These are phyloP conservation scores for Crypturellus undulatus DNA, from an alignment of 2,113 vertebrate genomes.

Conservation along the genomic window DNA sequence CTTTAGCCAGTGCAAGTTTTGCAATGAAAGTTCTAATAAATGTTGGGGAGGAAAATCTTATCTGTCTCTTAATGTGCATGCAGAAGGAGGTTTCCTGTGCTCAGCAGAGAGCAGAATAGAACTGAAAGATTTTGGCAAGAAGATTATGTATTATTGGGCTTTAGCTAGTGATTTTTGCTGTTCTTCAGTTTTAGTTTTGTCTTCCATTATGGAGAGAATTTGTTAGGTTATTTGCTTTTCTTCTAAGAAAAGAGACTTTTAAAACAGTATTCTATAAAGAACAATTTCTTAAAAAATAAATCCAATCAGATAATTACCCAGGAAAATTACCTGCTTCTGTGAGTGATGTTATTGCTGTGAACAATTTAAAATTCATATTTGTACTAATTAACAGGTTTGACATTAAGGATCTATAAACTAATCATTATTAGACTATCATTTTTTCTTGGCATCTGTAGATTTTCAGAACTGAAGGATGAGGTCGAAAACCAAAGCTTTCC, in stretches of 20 bases:
- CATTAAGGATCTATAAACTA: neutral
- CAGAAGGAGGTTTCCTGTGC: neutral
- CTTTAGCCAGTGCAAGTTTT: neutral
- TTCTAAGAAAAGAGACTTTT: neutral
- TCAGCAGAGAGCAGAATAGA: neutral
- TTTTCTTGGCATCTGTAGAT: neutral
- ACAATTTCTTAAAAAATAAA: neutral
- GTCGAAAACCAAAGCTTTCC: neutral
- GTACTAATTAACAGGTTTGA: neutral
- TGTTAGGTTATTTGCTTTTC: neutral
- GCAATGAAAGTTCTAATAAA: neutral
- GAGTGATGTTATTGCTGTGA: neutral
- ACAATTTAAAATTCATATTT: neutral
- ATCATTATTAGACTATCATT: neutral
- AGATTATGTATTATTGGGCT: neutral
- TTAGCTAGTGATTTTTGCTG: accelerated
- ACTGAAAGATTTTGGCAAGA: neutral
- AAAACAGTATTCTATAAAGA: accelerated
- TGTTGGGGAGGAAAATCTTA: accelerated
- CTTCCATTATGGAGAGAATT: neutral
- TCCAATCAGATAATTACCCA: neutral
- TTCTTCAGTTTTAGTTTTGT: neutral
- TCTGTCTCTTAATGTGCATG: neutral
- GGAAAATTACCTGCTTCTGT: neutral
- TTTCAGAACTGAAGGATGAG: neutral